phyloP scores from a whole-genome alignment of 2,888 invertebrate genomes.

The Zygothrica quintamaculata region DNA sequence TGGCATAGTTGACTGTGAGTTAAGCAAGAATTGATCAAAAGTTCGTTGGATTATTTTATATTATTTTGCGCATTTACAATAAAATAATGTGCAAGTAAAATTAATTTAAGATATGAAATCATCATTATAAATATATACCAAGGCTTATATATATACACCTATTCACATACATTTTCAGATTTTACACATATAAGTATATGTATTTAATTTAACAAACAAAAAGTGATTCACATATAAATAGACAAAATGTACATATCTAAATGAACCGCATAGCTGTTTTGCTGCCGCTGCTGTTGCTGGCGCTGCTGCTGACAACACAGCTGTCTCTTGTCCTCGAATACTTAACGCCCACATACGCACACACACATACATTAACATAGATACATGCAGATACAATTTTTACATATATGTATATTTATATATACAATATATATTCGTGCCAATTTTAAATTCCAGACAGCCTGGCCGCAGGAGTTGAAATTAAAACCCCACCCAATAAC shows the following conservation, averaged over 20 bases:
- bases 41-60: conserved; percentile 12
- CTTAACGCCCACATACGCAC: conserved; percentile 46
- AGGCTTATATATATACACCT: conserved; percentile 2
- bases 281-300: too few species aligned
- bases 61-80: conserved; percentile 36
- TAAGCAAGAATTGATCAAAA: conserved; percentile 4
- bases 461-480: conserved; percentile 46
- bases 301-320: conserved; percentile 45
- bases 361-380: conserved; percentile 6
- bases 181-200: conserved; percentile 26
- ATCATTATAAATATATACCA: conserved; percentile 71
- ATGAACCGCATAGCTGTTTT: conserved; percentile 36
- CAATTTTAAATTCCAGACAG: conserved; percentile 55
- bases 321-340: conserved; percentile 64
- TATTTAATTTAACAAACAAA: conserved; percentile 74
- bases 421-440: conserved; percentile 22
- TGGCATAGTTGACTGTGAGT: conserved; percentile 8
- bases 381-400: not conserved
- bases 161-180: conserved; percentile 22
- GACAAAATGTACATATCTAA: conserved; percentile 44
- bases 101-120: conserved; percentile 66
- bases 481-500: conserved; percentile 54
- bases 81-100: conserved; percentile 19
- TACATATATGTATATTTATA: conserved; percentile 1
- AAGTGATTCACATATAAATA: conserved; percentile 75